These are phyloP conservation scores for Heliconius nattereri DNA, from an alignment of 1,140 invertebrate genomes.

Conservation along the genomic window DNA sequence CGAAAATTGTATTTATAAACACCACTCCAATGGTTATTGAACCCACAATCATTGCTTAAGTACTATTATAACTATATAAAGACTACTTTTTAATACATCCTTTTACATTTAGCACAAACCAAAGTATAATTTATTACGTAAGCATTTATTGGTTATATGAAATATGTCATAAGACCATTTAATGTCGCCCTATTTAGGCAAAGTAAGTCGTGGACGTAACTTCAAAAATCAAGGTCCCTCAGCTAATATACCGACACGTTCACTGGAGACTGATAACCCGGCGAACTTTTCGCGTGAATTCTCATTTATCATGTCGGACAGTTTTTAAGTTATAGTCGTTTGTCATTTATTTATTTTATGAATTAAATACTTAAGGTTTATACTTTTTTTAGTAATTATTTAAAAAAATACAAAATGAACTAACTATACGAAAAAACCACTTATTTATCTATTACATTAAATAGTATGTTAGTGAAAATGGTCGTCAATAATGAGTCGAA, in stretches of 20 bases:
- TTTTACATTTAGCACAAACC: too few species aligned
- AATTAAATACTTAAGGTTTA: neutral
- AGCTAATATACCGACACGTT: slow-evolving; percentile 6
- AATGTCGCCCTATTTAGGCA: neutral
- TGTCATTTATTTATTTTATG: neutral
- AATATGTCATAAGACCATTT: slow-evolving; percentile 1
- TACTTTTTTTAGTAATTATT: too few species aligned
- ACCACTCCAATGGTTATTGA: neutral
- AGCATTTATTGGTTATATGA: neutral
- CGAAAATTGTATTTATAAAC: neutral
- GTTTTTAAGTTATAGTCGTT: slow-evolving; percentile 7
- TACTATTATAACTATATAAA: neutral
- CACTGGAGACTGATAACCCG: slow-evolving; percentile 7
- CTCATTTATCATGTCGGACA: neutral
- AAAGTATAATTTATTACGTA: neutral
- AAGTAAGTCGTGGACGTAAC: slow-evolving; percentile 6
- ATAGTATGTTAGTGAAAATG: too few species aligned
- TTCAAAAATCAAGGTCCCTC: slow-evolving; percentile 10
- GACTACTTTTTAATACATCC: neutral
- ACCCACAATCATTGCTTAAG: neutral
- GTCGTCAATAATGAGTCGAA: too few species aligned
- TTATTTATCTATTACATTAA: too few species aligned
- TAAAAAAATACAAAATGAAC: too few species aligned
- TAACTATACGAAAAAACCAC: too few species aligned
- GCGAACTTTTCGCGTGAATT: slow-evolving; percentile 9